Base-by-base conservation (phyloP, 2,113 vertebrate genomes). In the Nibea coibor region DNA sequence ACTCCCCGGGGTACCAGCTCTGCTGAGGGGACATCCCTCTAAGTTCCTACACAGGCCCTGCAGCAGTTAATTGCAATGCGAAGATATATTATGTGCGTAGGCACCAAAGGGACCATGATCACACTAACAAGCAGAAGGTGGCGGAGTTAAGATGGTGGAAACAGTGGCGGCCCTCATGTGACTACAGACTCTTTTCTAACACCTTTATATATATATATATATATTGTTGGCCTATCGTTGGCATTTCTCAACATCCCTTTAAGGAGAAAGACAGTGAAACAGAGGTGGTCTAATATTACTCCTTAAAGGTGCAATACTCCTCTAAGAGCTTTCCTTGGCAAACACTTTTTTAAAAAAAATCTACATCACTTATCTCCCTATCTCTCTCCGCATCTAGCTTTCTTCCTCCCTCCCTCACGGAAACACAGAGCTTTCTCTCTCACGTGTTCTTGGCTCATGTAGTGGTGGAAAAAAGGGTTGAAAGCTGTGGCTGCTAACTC, bases 51-150 rank as follows among this genome's bases (percentile, higher is more conserved):
- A 72, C 62, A 84, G 79, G 69, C 84, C 84, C 80, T 83, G 88
- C 81, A 91, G 88, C 80, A 76, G 78, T 89, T 94, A 93, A 93
- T 94, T 93, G 89, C 88, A 82, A 75, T 28, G 64, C 86, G 88
- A 89, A 86, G 63, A 82, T 81, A 58, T 86, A 92, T 89, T 77
- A 90, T 88, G 75, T 85, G 78, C 80, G 73, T 74, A 88, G 62
- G 71, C 80, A 70, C 80, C 82, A 74, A 85, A 90, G 73, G 84
- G 79, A 87, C 81, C 83, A 73, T 74, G 84, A 91, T 91, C 72
- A 86, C 88, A 72, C 87, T 80, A 88, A 87, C 89, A 90, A 89
- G 90, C 82, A 62, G 59, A 22, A 69, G 78, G 43, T 54, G 81
- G 80, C 1, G 4, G 77, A 73, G 82, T 31, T 31, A 61, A 73